Base-by-base conservation (phyloP, 2,888 invertebrate genomes). In the Rosalia funebris region DNA sequence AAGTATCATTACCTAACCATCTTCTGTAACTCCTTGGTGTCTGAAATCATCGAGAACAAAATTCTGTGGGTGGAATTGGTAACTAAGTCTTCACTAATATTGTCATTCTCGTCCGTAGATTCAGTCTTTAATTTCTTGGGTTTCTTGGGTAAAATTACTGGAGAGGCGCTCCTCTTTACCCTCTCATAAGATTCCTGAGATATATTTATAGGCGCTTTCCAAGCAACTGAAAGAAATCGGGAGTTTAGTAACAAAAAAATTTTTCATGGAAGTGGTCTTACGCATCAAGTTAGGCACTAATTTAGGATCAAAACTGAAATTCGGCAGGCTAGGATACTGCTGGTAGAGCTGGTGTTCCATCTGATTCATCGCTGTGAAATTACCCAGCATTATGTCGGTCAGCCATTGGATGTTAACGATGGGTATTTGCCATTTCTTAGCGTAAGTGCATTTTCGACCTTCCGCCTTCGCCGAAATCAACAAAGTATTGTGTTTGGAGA, bases 341-440 rank as follows among this genome's bases (percentile, higher is more conserved):
- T 95, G 95, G 79, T 96, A 97, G 74, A 94, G 92, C 1, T 90
- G 89, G 74, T 89, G 89, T 62, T 93, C 93, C 62, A 89, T 87
- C 81, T 93, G 93, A 62, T 91, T 89, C 36, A 95, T 82, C 0
- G 92, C 91, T 63, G 89, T 89, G 79, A 91, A 88, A 79, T 95
- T 92, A 0, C 97, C 97, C 57, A 96, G 88, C 77, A 96, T 86
- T 52, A 98, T 86, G 79, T 98, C 97, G 31, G 93, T 94, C 65
- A 98, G 83, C 97, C 97, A 98, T 69, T 93, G 90, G 0, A 93
- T 91, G 77, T 96, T 98, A 0, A 98, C 96, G 1, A 95, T 89
- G 0, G 95, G 93, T 34, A 92, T 91, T 72, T 89, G 90, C 95
- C 95, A 96, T 78, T 97, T 96, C 46, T 92, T 87, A 0, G 98